A percentile compares a stretch with the other conserved stretches of the same genome.
Evolutionary conservation across 2,888 invertebrate genomes (phyloP).

Genomic region (Sesamia inferens): DNA sequence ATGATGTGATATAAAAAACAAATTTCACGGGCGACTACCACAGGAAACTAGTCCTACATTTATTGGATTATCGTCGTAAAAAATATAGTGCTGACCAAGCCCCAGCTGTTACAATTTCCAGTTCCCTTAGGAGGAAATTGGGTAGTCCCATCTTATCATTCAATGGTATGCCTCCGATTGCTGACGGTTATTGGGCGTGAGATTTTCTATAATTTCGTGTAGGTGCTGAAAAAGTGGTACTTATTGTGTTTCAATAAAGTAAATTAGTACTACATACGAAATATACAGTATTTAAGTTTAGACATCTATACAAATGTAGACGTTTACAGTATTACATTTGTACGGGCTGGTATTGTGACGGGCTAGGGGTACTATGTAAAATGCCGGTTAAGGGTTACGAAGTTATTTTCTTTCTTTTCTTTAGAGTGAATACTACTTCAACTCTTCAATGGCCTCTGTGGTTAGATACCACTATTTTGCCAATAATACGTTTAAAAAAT

Average conservation of each 20-base stretch:
- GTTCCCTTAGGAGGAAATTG: neutral
- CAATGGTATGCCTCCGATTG: neutral
- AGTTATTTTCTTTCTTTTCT: too few relatives aligned
- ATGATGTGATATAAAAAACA: neutral
- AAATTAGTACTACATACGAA: neutral
- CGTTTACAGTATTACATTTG: too few relatives aligned
- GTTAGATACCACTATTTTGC: too few relatives aligned
- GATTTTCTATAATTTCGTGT: neutral
- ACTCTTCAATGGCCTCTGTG: too few relatives aligned
- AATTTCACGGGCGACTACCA: neutral
- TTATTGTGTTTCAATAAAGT: neutral
- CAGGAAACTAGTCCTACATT: neutral
- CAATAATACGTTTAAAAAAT: too few relatives aligned
- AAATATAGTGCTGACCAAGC: slow-evolving; percentile 17
- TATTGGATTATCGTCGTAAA: slow-evolving; percentile 21
- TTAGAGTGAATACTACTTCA: too few relatives aligned
- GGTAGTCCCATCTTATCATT: neutral
- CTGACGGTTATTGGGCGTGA: neutral
- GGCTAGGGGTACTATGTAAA: too few relatives aligned
- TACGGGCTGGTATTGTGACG: too few relatives aligned
- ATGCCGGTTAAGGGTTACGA: too few relatives aligned
- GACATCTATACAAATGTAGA: too few relatives aligned
- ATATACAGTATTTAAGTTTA: too few relatives aligned
- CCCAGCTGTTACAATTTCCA: slow-evolving; percentile 7
- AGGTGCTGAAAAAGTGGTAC: neutral